A percentile compares a stretch with the other conserved stretches of the same genome.
Conservation (phyloP, 2,113 vertebrate genomes). For the Myanophis thanlyinensis region DNA sequence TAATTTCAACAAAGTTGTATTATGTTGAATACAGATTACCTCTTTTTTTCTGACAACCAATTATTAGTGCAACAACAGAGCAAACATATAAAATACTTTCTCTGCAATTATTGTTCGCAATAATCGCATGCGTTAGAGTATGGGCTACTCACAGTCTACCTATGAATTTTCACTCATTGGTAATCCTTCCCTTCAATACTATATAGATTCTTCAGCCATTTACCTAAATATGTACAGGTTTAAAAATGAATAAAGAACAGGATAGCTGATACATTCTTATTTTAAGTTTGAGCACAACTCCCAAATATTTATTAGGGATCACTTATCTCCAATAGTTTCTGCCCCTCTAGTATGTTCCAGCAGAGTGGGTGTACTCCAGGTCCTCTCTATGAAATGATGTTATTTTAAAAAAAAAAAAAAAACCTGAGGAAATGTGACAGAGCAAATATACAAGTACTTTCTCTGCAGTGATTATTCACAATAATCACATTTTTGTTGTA, state of each 20-base stretch:
- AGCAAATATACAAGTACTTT: too few species aligned
- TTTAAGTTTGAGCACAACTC: not conserved
- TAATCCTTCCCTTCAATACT: not conserved
- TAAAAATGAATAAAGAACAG: not conserved
- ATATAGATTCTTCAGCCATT: not conserved
- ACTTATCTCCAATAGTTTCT: not conserved
- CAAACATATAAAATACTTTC: not conserved
- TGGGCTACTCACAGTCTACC: not conserved
- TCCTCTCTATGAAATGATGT: not conserved
- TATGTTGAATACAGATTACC: not conserved
- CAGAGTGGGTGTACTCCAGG: not conserved
- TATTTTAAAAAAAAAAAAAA: too few species aligned
- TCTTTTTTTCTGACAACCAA: not conserved
- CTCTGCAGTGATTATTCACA: too few species aligned
- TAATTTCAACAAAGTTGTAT: not conserved
- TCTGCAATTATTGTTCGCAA: not conserved
- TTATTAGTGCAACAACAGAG: not conserved
- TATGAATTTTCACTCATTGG: not conserved
- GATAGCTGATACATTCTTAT: not conserved
- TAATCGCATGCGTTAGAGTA: not conserved
- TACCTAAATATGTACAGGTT: not conserved
- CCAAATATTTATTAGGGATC: not conserved
- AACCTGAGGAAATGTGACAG: not conserved
- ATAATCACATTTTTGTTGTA: too few species aligned
- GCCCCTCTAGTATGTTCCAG: not conserved